A percentile compares a stretch with the other conserved stretches of the same genome.
Conservation (phyloP, 2,113 vertebrate genomes). For the Scomber japonicus region DNA sequence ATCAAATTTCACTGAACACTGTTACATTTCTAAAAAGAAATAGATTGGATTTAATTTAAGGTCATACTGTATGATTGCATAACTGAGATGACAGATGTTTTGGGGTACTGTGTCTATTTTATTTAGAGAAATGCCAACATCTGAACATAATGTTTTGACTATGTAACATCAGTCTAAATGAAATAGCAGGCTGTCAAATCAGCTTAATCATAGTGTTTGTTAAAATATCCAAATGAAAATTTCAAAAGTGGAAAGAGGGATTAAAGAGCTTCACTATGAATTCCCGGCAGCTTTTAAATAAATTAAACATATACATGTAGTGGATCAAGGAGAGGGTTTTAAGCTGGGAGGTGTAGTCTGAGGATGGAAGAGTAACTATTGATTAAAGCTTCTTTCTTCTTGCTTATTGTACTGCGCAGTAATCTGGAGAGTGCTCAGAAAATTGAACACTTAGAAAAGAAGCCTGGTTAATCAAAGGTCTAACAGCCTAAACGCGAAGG, state of each 20-base stretch:
- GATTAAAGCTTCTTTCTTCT: constrained; percentile 16
- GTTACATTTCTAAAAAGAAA: not conserved
- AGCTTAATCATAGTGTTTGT: not conserved
- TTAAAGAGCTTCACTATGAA: not conserved
- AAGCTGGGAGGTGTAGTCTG: not conserved
- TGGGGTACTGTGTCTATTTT: not conserved
- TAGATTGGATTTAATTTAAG: not conserved
- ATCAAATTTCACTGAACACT: not conserved
- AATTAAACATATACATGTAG: not conserved
- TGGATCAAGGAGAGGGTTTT: constrained; percentile 1
- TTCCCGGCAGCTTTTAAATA: constrained; percentile 8
- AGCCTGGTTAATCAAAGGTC: constrained; percentile 31
- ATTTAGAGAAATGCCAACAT: not conserved
- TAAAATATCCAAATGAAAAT: not conserved
- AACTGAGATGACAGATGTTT: not conserved
- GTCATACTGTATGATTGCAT: not conserved
- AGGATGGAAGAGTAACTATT: constrained; percentile 22
- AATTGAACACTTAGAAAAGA: not conserved
- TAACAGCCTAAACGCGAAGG: not conserved
- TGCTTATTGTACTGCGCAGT: not conserved
- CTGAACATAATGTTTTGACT: not conserved
- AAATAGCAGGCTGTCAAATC: not conserved
- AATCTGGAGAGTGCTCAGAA: not conserved
- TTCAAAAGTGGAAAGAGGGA: not conserved
- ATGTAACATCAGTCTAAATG: not conserved